Conservation (phyloP, 2,113 vertebrate genomes). For the Onychorhynchus coronatus region DNA sequence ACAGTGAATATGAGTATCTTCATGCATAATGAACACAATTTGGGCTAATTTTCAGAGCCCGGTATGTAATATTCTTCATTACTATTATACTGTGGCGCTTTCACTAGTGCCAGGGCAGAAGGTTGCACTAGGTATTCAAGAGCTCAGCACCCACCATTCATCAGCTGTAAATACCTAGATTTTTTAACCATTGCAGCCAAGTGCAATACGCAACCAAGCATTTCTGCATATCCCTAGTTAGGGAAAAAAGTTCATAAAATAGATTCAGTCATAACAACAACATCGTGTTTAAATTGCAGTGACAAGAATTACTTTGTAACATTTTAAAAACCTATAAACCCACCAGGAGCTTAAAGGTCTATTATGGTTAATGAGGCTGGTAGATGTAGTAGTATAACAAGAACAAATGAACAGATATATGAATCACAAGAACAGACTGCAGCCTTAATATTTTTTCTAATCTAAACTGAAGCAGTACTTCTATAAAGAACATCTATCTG, state of each 20-base stretch:
- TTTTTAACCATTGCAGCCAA: constrained; percentile 19
- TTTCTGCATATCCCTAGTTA: constrained; percentile 1
- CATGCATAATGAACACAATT: not conserved
- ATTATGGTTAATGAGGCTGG: constrained; percentile 63
- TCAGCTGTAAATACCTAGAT: constrained; percentile 44
- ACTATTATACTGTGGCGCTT: not conserved
- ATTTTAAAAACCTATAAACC: constrained; percentile 61
- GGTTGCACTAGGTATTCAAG: not conserved
- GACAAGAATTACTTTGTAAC: constrained; percentile 62
- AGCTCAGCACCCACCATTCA: not conserved
- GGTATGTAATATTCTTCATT: not conserved
- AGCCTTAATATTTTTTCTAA: constrained; percentile 45
- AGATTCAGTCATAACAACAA: constrained; percentile 56
- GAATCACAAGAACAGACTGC: constrained; percentile 43
- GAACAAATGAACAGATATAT: constrained; percentile 25
- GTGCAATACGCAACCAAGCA: constrained; percentile 3
- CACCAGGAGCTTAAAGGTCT: constrained; percentile 62
- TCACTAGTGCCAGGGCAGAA: constrained; percentile 13
- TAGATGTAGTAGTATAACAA: not conserved
- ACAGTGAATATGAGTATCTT: not conserved
- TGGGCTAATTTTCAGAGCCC: not conserved
- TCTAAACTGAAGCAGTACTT: not conserved
- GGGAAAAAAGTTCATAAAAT: constrained; percentile 20
- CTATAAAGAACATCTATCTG: not conserved
- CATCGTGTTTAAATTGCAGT: constrained; percentile 62